Evolutionary conservation across 2,797 vertebrate species (phyloP), one percentile per base, ranked within the genome.

Genomic region (Leptoclinus maculatus): DNA sequence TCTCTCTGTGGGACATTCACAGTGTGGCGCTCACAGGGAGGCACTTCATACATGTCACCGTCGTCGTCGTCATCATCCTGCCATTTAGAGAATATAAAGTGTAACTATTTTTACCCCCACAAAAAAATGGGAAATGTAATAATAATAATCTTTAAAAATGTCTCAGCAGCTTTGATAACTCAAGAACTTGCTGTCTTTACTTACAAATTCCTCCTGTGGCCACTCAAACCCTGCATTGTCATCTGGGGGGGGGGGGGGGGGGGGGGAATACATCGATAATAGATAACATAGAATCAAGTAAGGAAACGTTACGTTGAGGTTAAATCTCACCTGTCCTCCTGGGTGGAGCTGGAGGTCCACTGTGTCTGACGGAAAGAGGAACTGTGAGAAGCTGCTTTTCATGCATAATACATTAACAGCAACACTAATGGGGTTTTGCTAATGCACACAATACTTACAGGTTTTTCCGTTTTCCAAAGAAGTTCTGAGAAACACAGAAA

Each of bases 191-290:
- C 27, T 36, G 3, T 69, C 5, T 71, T 60, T 47, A 94, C 95
- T 95, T 87, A 96, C 95, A 93, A 94, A 94, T 54, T 95, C 94
- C 43, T 92, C 93, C 19, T 89, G 90, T 6, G 94, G 93, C 94
- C 94, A 95, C 25, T 82, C 87, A 65, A 84, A 84, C 1, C 51
- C 78, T 27, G 83, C 49, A 74, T 81, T 91, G 56, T 87, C 83
- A 29, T 92, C 94, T 96, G 87, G 16, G 87, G 32, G 16, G 87
- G 32, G 29, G 5, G 23, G 1, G 23, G 87, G 16, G 87, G 32
- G 16, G 87, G 32, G 29, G 5, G 23, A 1, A 27, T 6, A n/a
- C 2, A 67, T 16, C 2, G 6, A 66, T 14, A 59, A 66, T 12
- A 51, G 3, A 32, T 16, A 58, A 51, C 19, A 27, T 53, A 1